Evolutionary conservation across 2,797 vertebrate genomes (phyloP).

Genomic region (Aeoliscus strigatus): DNA sequence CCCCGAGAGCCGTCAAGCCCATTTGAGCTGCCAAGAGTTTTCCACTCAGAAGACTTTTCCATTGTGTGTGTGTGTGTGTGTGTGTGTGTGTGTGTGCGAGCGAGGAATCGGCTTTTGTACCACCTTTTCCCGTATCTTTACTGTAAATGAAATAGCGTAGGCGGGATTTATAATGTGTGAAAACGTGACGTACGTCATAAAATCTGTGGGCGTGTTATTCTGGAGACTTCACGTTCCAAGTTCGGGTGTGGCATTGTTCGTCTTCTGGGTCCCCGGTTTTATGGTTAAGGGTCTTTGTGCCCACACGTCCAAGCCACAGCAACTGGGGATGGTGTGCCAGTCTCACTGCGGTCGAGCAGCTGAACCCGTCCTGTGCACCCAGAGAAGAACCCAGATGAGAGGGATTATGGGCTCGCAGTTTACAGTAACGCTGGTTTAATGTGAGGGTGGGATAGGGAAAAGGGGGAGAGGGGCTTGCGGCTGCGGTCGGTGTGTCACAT

Average conservation of each 20-base stretch:
- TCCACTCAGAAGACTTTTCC: conserved; percentile 44
- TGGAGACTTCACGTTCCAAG: conserved; percentile 18
- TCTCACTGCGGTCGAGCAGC: conserved; percentile 34
- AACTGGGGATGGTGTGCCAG: conserved; percentile 48
- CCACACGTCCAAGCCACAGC: conserved; percentile 11
- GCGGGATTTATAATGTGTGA: conserved; percentile 16
- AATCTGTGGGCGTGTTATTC: conserved; percentile 15
- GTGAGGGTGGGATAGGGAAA: conserved; percentile 39
- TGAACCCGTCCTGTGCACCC: conserved; percentile 18
- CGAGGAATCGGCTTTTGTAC: conserved; percentile 23
- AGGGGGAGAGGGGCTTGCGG: conserved; percentile 26
- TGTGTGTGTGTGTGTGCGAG: conserved; percentile 31
- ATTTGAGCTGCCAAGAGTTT: conserved; percentile 46
- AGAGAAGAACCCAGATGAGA: conserved; percentile 65
- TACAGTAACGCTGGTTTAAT: conserved; percentile 67
- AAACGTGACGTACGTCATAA: conserved; percentile 19
- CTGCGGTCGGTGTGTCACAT: conserved; percentile 54
- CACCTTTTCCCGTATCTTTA: conserved; percentile 39
- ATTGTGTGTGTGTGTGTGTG: conserved; percentile 43
- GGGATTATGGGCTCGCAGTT: conserved; percentile 68
- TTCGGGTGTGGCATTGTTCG: conserved; percentile 48
- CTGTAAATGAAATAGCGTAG: conserved; percentile 32
- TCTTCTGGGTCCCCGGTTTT: conserved; percentile 30
- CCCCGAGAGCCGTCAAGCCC: conserved; percentile 37
- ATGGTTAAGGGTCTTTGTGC: conserved; percentile 33